Base-by-base conservation (phyloP, 2,113 vertebrate species). In the Labeo rohita region DNA sequence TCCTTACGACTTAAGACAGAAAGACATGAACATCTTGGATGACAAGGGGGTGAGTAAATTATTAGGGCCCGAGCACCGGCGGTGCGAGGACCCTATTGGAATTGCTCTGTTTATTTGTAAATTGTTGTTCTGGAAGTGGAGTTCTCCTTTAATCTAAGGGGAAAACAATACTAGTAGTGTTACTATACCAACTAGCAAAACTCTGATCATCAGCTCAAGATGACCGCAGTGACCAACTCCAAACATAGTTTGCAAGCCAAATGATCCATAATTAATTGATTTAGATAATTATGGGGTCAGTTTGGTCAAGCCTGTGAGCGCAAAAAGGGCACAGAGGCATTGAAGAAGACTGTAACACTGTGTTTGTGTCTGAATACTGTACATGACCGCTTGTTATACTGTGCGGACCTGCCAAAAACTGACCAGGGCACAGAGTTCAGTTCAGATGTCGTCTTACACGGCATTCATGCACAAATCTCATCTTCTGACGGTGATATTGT, bases 241-340 rank as follows among this genome's bases (percentile, higher is more conserved):
- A 43, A 36, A 59, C 23, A 28, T 28, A 39, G 79, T 11, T 49
- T 50, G 11, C n/a, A 23, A 68, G 61, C 43, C 80, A 82, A 34
- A 68, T 68, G 63, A 82, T 82, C 45, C 45, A 50, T 82, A 34
- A 70, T 83, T 52, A 70, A 83, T 83, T 70, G 23, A n/a, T 83
- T 83, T 36, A 83, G 61, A 82, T 36, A 66, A 81, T 82, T 82
- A 68, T 47, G 23, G 23, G 61, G 43, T 66, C 16, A n/a, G 61
- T 18, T 12, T 49, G 8, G 18, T 66, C 45, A 11, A 82, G 61
- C 45, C n/a, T 34, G 45, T 47, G 61, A 49, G 45, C 12, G 28
- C 11, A n/a, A 47, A 82, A 68, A 81, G 54, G 50, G 77, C 77
- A 79, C 77, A 79, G 59, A 61, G 36, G 77, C 54, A 61, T 61